A percentile compares a stretch with the other conserved stretches of the same genome.
These are phyloP conservation scores for Plagodis dolabraria DNA, from an alignment of 2,888 invertebrate genomes.

Conservation along the genomic window DNA sequence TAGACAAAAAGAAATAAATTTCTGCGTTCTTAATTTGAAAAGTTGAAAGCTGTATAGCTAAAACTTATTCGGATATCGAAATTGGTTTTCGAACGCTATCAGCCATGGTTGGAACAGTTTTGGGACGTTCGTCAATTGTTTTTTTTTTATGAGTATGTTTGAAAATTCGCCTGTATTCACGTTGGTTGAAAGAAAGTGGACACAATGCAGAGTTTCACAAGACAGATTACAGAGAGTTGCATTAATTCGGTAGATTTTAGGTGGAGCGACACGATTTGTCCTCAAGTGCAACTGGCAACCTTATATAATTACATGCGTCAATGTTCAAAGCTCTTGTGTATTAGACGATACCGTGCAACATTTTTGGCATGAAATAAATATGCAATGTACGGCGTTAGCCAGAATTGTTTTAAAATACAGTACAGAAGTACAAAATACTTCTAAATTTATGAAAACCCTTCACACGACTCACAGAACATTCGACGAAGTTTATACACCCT, in stretches of 20 bases:
- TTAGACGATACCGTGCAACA: too few relatives aligned
- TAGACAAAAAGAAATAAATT: conserved; percentile 31
- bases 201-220: conserved; percentile 78
- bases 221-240: conserved; percentile 78
- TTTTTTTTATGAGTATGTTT: conserved; percentile 14
- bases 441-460: background rate
- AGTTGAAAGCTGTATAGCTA: conserved; percentile 28
- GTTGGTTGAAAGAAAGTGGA: conserved; percentile 70
- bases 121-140: conserved; percentile 17
- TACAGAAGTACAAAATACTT: too few relatives aligned
- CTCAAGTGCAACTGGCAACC: too few relatives aligned
- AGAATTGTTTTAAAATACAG: too few relatives aligned
- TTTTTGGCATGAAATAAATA: too few relatives aligned
- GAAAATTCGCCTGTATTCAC: conserved; percentile 45
- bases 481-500: background rate
- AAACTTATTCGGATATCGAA: conserved; percentile 26
- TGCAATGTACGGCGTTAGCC: too few relatives aligned
- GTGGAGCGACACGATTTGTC: conserved; percentile 42
- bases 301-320: too few relatives aligned
- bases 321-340: too few relatives aligned
- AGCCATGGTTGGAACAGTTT: background rate
- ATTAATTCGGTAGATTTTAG: conserved; percentile 72
- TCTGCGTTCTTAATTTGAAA: conserved; percentile 35
- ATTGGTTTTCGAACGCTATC: conserved; percentile 25
- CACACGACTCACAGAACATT: background rate